Evolutionary conservation across 2,888 invertebrate genomes (phyloP).

Genomic region (Cepaea hortensis): DNA sequence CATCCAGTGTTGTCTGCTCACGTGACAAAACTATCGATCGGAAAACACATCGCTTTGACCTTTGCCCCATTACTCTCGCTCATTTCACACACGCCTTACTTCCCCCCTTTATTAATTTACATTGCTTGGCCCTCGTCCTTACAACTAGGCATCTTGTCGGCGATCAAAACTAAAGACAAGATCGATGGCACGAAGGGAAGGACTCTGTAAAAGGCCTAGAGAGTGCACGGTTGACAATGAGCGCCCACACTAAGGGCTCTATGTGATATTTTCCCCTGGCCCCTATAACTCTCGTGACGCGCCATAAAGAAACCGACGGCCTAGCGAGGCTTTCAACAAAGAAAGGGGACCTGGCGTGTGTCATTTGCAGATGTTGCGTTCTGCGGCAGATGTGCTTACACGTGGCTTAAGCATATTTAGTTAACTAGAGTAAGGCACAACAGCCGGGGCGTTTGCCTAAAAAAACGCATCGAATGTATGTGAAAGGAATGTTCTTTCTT

Average conservation of each 20-base stretch:
- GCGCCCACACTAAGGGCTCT: background rate
- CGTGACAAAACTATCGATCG: slow-evolving; percentile 17
- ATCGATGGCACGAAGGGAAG: slow-evolving; percentile 3
- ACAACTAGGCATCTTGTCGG: background rate
- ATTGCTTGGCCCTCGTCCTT: background rate
- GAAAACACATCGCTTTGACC: background rate
- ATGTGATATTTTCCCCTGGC: background rate
- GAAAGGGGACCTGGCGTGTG: slow-evolving; percentile 14
- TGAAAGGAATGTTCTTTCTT: too few relatives aligned
- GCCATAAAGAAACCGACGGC: slow-evolving; percentile 3
- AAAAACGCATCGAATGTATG: too few relatives aligned
- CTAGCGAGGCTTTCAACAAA: background rate
- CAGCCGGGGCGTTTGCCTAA: background rate
- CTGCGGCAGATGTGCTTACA: slow-evolving; percentile 16
- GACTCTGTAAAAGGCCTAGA: background rate
- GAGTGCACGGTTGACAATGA: background rate
- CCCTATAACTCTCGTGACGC: background rate
- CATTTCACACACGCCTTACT: background rate
- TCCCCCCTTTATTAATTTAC: slow-evolving; percentile 16
- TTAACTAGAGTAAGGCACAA: background rate
- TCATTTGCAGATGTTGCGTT: slow-evolving; percentile 21
- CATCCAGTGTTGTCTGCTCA: background rate
- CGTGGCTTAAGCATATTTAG: background rate
- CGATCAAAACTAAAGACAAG: background rate
- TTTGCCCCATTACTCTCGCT: background rate